Evolutionary conservation across 1,140 invertebrate species (phyloP).

Genomic region (Latrodectus geometricus): DNA sequence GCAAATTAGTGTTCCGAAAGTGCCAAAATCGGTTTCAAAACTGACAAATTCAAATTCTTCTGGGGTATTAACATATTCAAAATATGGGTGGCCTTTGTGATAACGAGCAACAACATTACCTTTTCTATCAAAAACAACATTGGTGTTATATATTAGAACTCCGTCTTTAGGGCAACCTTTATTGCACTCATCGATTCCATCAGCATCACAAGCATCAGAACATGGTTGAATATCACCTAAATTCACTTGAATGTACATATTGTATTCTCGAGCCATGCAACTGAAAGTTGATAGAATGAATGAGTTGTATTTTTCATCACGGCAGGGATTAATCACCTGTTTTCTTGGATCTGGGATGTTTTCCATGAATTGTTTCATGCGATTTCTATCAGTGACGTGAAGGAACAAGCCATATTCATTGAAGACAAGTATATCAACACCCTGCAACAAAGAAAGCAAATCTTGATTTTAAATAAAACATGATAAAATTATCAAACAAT

Average conservation of each 20-base stretch:
- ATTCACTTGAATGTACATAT: slow-evolving; percentile 48
- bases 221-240: slow-evolving; percentile 66
- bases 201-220: background rate
- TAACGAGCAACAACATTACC: slow-evolving; percentile 77
- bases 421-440: slow-evolving; percentile 17
- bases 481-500: no score
- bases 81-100: slow-evolving; percentile 80
- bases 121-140: slow-evolving; percentile 78
- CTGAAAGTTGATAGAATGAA: slow-evolving; percentile 10
- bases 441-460: background rate
- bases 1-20: slow-evolving; percentile 81
- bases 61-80: slow-evolving; percentile 73
- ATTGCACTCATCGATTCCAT: background rate
- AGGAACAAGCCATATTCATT: slow-evolving; percentile 15
- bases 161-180: slow-evolving; percentile 67
- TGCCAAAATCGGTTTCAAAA: slow-evolving; percentile 72
- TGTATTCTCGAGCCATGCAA: slow-evolving; percentile 17
- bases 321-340: slow-evolving; percentile 3
- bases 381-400: background rate
- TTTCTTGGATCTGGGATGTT: slow-evolving; percentile 21
- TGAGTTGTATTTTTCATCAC: background rate
- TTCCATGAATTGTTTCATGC: background rate
- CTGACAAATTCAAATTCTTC: slow-evolving; percentile 70
- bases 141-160: slow-evolving; percentile 77
- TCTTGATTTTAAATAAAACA: no score